Evolutionary conservation across 2,797 vertebrate species (phyloP).

Genomic region (Dendrocincla fuliginosa): DNA sequence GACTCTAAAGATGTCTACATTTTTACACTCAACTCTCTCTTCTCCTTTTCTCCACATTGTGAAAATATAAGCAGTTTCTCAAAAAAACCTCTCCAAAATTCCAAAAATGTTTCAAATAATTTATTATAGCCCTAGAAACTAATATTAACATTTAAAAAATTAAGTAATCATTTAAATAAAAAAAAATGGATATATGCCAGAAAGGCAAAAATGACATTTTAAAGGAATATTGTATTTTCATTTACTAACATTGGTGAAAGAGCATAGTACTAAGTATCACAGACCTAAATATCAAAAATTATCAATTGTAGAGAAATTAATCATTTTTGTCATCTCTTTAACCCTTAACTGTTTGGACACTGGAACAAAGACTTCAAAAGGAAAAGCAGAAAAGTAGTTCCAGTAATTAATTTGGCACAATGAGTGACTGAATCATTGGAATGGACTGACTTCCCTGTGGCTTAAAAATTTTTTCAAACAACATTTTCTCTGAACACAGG

Average conservation of each 20-base stretch:
- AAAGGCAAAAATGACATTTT: not conserved
- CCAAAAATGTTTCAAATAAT: not conserved
- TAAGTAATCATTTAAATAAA: not conserved
- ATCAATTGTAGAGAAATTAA: not conserved
- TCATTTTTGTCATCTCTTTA: not conserved
- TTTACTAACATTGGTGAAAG: not conserved
- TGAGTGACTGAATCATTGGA: not conserved
- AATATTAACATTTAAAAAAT: not conserved
- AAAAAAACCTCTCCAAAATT: not conserved
- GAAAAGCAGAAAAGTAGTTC: not conserved
- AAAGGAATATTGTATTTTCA: not conserved
- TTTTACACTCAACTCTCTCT: not conserved
- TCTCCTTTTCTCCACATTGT: not conserved
- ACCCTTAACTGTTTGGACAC: not conserved
- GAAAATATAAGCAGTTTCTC: not conserved
- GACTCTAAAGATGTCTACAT: not conserved
- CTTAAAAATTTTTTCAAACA: not conserved
- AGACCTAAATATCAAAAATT: not conserved
- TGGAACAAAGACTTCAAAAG: conserved; percentile 1
- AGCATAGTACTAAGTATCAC: not conserved
- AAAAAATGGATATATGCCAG: not conserved
- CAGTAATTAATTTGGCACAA: not conserved
- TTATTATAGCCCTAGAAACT: not conserved
- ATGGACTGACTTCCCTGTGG: not conserved
- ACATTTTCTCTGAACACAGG: not conserved